Base-by-base conservation (phyloP, 2,797 vertebrate species). In the Macropodus opercularis region DNA sequence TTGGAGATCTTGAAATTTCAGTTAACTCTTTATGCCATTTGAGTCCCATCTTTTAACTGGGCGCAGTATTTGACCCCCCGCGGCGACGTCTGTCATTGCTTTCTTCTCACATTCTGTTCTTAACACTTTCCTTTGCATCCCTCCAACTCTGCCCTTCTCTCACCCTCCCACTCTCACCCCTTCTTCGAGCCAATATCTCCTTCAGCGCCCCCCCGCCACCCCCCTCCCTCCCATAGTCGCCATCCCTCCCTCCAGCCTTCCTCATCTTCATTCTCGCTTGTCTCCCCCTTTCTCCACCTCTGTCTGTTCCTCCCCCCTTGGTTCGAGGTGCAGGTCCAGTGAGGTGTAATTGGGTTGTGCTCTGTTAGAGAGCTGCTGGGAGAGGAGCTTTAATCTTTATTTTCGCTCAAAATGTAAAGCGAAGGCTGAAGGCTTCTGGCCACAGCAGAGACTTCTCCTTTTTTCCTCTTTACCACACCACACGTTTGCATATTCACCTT, bases 311-410 rank as follows among this genome's bases (percentile, higher is more conserved):
- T 46, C 36, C n/a, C 38, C 60, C 36, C 39, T 41, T 21, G 57
- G 27, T 73, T 72, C 13, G 29, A 65, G 77, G 68, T 80, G 70
- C 46, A 69, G 85, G 81, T 87, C 77, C 74, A 26, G 52, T 18
- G 58, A 87, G 75, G 82, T 90, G 85, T 90, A 90, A 92, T 91
- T 92, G 92, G 86, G 68, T 82, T 81, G 80, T 72, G 76, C 73
- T 79, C 78, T 57, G 74, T 87, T 80, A 72, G 81, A 66, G 78
- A 87, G 81, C 77, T 73, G 72, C 78, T 76, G 69, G 78, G 76
- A 81, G 78, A 85, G 26, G 52, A 63, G 85, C 89, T 90, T 92
- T 92, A 92, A 92, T 93, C 91, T 91, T 90, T 85, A 85, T 85
- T 87, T 84, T 86, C 66, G 63, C 88, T 90, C 69, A 60, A 85